Conservation (phyloP, 2,797 vertebrate genomes). For the Megalops cyprinoides region DNA sequence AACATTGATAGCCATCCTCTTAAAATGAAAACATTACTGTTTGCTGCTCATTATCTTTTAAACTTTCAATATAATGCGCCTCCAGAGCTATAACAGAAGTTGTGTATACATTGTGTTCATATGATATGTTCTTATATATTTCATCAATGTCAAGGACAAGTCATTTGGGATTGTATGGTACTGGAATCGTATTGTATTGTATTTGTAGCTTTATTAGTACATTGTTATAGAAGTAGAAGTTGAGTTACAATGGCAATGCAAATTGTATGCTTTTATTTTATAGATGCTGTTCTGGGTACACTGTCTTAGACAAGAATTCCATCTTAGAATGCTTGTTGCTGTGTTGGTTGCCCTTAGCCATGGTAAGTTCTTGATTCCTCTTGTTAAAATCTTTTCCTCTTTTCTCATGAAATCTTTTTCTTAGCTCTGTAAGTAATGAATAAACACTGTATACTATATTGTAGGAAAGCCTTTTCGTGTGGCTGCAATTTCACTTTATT, state of each 20-base stretch:
- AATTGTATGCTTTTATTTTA: background rate
- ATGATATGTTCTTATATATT: background rate
- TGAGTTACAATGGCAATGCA: background rate
- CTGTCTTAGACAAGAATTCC: background rate
- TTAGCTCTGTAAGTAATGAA: background rate
- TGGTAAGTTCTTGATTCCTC: constrained; percentile 45
- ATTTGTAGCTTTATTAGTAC: too few species aligned
- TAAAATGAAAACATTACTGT: too few species aligned
- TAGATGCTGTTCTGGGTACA: constrained; percentile 49
- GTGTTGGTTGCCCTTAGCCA: constrained; percentile 39
- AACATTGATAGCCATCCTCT: background rate
- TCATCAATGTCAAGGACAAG: background rate
- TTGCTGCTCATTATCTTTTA: too few species aligned
- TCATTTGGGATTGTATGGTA: background rate
- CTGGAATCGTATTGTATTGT: background rate
- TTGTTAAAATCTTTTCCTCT: background rate
- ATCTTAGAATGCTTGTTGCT: constrained; percentile 35
- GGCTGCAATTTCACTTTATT: background rate
- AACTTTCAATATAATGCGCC: too few species aligned
- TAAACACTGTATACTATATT: background rate
- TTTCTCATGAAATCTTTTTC: background rate
- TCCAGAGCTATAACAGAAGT: too few species aligned
- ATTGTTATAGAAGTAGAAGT: too few species aligned
- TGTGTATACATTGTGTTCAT: too few species aligned
- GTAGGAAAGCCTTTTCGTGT: background rate